Conservation (phyloP, 2,113 vertebrate genomes). For the Progne subis region DNA sequence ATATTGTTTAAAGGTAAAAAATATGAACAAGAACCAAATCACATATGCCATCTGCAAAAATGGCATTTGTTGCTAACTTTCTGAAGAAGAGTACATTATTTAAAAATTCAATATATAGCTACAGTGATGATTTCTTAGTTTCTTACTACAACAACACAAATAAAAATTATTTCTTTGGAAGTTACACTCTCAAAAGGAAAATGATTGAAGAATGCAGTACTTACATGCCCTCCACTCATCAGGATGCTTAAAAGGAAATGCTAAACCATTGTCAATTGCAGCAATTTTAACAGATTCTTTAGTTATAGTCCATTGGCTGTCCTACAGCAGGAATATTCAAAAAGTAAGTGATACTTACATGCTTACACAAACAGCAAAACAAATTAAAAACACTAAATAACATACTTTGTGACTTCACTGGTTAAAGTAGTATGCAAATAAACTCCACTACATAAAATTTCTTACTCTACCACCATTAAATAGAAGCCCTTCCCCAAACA, state of each 20-base stretch:
- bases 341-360: background rate
- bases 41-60: background rate
- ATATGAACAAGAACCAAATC: background rate
- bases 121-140: background rate
- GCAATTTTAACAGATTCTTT: conserved; percentile 88
- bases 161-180: background rate
- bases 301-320: conserved; percentile 74
- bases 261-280: conserved; percentile 96
- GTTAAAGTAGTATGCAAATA: background rate
- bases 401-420: background rate
- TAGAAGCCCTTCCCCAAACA: background rate
- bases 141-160: background rate
- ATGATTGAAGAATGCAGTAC: conserved; percentile 40
- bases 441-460: background rate
- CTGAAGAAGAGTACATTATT: background rate
- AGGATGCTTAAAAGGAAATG: conserved; percentile 98
- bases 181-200: background rate
- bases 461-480: background rate
- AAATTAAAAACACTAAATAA: background rate
- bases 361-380: background rate
- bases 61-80: background rate
- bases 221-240: conserved; percentile 95
- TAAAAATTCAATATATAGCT: background rate
- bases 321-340: conserved; percentile 64
- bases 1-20: background rate